Evolutionary conservation across 1,140 invertebrate species (phyloP).

Genomic region (Pseudomyrmex flavicornis): DNA sequence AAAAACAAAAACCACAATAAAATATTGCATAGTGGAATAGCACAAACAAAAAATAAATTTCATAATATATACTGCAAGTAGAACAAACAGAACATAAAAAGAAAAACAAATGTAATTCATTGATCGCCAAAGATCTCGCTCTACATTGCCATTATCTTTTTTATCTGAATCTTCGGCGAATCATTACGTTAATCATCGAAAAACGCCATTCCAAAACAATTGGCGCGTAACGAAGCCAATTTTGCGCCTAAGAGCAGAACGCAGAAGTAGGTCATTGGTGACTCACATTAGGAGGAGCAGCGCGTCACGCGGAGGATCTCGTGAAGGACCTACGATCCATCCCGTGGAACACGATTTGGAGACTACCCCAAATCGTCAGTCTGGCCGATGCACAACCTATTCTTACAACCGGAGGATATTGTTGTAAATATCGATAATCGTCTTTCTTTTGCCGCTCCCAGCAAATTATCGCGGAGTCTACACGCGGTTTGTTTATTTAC

Average conservation of each 20-base stretch:
- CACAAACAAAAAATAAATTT: too few relatives aligned
- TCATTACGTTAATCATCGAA: conserved; percentile 57
- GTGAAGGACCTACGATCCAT: background rate
- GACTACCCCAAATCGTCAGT: background rate
- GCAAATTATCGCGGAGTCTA: conserved; percentile 1
- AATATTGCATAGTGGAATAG: too few relatives aligned
- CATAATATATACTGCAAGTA: too few relatives aligned
- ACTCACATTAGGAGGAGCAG: conserved; percentile 23
- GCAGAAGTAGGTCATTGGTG: conserved; percentile 14
- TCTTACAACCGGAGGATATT: conserved; percentile 36
- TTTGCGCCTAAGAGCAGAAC: background rate
- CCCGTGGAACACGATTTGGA: background rate
- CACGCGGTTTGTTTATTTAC: conserved; percentile 62
- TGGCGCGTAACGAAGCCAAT: conserved; percentile 56
- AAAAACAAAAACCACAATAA: too few relatives aligned
- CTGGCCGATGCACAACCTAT: conserved; percentile 19
- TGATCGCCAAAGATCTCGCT: background rate
- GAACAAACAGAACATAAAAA: too few relatives aligned
- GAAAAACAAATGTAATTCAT: too few relatives aligned
- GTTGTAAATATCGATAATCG: conserved; percentile 41
- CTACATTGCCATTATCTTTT: background rate
- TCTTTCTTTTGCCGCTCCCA: background rate
- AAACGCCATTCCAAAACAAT: conserved; percentile 45
- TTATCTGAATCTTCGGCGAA: conserved; percentile 32
- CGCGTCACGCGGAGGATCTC: conserved; percentile 8